Conservation (phyloP, 2,888 invertebrate species). For the Scaptomyza flava region DNA sequence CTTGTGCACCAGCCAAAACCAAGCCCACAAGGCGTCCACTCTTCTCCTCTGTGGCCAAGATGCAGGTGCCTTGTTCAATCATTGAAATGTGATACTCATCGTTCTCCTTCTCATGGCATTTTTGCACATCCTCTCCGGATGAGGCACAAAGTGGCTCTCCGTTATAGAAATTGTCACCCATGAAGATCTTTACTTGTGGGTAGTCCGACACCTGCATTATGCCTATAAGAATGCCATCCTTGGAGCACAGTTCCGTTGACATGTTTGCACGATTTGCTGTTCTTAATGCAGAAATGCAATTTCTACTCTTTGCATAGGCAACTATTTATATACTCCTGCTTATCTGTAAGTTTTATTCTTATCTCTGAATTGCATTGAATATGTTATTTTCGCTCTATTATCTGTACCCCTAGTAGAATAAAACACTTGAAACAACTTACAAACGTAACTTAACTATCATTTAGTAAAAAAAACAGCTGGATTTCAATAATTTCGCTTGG, state of each 20-base stretch:
- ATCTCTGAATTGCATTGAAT: background rate
- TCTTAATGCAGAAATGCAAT: background rate
- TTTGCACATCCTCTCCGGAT: constrained; percentile 36
- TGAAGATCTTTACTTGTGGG: constrained; percentile 31
- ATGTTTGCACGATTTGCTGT: constrained; percentile 13
- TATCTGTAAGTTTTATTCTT: background rate
- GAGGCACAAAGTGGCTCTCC: constrained; percentile 45
- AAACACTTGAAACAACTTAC: background rate
- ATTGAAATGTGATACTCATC: constrained; percentile 49
- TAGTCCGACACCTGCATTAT: constrained; percentile 47
- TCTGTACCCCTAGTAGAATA: background rate
- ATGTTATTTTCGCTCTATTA: background rate
- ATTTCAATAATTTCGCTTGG: constrained; percentile 3
- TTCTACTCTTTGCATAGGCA: background rate
- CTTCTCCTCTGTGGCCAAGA: constrained; percentile 42
- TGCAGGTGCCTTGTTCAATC: constrained; percentile 49
- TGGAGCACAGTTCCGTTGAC: constrained; percentile 29
- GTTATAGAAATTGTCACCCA: constrained; percentile 45
- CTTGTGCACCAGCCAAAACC: constrained; percentile 44
- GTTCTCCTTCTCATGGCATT: constrained; percentile 32
- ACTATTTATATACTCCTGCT: constrained; percentile 24
- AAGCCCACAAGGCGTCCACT: constrained; percentile 45
- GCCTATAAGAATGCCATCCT: constrained; percentile 47
- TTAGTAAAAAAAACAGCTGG: background rate
- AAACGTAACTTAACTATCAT: background rate